phyloP scores from a whole-genome alignment of 2,888 invertebrate genomes.

The Drosophila sordidapex region DNA sequence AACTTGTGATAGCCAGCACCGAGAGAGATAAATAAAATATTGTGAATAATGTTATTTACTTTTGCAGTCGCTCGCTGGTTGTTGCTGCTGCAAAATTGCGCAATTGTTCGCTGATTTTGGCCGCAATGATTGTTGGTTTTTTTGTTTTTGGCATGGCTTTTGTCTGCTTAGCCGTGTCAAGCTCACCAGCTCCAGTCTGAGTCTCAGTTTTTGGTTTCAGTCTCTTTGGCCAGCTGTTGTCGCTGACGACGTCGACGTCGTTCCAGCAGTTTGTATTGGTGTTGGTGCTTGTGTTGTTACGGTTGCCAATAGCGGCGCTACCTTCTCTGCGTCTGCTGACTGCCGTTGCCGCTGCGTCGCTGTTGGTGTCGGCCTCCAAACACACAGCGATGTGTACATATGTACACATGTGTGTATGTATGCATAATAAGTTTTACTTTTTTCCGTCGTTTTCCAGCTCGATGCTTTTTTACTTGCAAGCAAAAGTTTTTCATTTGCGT shows the following conservation, averaged over 20 bases:
- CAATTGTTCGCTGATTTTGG: constrained; percentile 72
- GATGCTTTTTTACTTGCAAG: constrained; percentile 81
- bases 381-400: constrained; percentile 38
- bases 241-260: constrained; percentile 37
- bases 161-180: constrained; percentile 36
- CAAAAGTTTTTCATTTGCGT: constrained; percentile 83
- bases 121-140: constrained; percentile 46
- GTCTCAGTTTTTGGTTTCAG: constrained; percentile 40
- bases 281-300: constrained; percentile 46
- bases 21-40: constrained; percentile 35
- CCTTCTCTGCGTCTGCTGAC: constrained; percentile 54
- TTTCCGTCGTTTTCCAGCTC: constrained; percentile 77
- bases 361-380: constrained; percentile 73
- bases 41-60: constrained; percentile 31
- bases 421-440: constrained; percentile 78
- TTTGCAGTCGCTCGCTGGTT: constrained; percentile 42
- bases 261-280: constrained; percentile 20
- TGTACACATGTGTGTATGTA: constrained; percentile 45
- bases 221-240: constrained; percentile 58
- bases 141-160: constrained; percentile 43
- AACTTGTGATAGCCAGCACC: constrained; percentile 17
- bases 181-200: constrained; percentile 15
- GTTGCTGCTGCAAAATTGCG: constrained; percentile 71
- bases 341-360: constrained; percentile 35
- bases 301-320: constrained; percentile 49